These are phyloP conservation scores for Cyprinella venusta DNA, from an alignment of 2,797 vertebrate genomes.

Conservation along the genomic window DNA sequence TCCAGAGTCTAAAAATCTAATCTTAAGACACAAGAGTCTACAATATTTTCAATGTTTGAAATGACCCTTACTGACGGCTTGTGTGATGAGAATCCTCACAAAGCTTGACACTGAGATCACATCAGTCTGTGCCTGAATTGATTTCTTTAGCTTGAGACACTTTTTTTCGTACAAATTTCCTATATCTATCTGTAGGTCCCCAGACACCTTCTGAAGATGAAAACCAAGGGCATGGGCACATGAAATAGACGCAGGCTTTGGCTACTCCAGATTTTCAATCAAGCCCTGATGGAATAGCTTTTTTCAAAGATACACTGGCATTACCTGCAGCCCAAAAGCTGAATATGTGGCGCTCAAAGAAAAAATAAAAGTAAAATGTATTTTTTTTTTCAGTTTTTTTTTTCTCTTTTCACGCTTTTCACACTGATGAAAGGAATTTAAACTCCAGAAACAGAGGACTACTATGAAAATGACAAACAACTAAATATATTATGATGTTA, in stretches of 20 bases:
- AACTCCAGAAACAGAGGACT: not conserved
- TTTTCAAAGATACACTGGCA: slow-evolving; percentile 4
- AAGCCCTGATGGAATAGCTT: slow-evolving; percentile 33
- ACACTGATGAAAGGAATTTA: too few relatives aligned
- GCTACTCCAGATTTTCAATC: slow-evolving; percentile 47
- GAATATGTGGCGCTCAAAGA: not conserved
- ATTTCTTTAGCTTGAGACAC: slow-evolving; percentile 35
- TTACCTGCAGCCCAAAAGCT: slow-evolving; percentile 11
- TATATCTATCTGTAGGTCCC: slow-evolving; percentile 41
- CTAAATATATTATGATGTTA: not conserved
- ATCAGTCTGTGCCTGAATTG: slow-evolving; percentile 29
- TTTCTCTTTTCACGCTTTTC: not conserved
- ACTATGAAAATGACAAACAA: not conserved
- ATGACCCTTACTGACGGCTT: not conserved
- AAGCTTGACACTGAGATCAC: slow-evolving; percentile 34
- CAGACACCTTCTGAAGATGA: slow-evolving; percentile 38
- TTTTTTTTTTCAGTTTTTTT: not conserved
- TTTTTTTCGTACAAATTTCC: slow-evolving; percentile 14
- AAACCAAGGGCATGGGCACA: slow-evolving; percentile 42
- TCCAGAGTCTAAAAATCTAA: not conserved
- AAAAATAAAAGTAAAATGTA: not conserved
- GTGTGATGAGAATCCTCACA: slow-evolving; percentile 32
- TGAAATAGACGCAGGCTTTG: slow-evolving; percentile 15
- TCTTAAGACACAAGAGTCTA: not conserved
- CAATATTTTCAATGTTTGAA: slow-evolving; percentile 6